Evolutionary conservation across 2,113 vertebrate species (phyloP), one percentile per base, ranked within the genome.

Genomic region (Australoheros scitulus): DNA sequence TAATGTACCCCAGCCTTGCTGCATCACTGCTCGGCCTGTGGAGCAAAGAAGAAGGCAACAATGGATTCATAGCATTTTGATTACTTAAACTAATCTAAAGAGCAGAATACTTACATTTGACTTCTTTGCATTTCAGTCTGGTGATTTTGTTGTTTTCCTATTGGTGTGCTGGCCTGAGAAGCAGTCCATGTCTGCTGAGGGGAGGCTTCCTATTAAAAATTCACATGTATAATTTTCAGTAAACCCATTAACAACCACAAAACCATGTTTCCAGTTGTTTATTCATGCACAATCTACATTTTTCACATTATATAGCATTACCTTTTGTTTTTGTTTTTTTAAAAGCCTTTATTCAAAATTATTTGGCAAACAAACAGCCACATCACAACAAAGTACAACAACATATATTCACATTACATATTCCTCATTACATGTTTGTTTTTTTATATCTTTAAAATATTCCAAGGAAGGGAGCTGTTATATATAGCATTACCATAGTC

Each of bases 21-120:
- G 58, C 77, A 81, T 83, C 86, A 84, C 77, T 85, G 84, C 41
- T 90, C 79, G 80, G 84, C 41, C 94, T 93, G 88, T n/a, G 36
- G 47, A 26, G 60, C 22, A 60, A 36, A 58, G 56, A 20, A 52
- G 29, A 85, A 65, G 34, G n/a, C 9, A 41, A 80, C 13, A 32
- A 41, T 11, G 3, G 34, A 56, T 70, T 32, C 74, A 55, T 7
- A 26, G 4, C 6, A 17, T 5, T 20, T 38, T 11, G 20, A 70
- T 68, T 11, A n/a, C 76, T 72, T 7, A 80, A 34, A 29, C 8
- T 47, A 63, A 61, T 79, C 3, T 15, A 58, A 61, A 41, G 26
- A 72, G 34, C 58, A 7, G 11, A 60, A 47, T 15, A 88, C 92
- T 91, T 64, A 92, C 93, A 80, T 11, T 29, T 11, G 26, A 52